A percentile compares a stretch with the other conserved stretches of the same genome.
Evolutionary conservation across 2,113 vertebrate species (phyloP).

Genomic region (Pteropus alecto): DNA sequence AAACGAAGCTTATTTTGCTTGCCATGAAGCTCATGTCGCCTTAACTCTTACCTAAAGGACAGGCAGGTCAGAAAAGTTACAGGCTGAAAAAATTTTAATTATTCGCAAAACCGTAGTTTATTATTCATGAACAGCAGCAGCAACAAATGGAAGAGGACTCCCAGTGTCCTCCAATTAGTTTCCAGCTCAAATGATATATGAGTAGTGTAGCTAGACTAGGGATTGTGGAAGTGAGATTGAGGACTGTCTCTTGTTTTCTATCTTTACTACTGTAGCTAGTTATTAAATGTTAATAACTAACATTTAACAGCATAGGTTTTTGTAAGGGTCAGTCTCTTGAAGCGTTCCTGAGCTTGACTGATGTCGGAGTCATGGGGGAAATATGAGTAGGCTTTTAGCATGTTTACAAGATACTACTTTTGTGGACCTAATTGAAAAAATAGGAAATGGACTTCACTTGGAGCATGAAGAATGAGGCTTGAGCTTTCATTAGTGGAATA

Average conservation of each 20-base stretch:
- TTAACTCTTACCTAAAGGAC: background rate
- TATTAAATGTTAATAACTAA: background rate
- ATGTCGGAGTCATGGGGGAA: background rate
- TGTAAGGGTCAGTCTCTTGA: background rate
- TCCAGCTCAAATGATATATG: background rate
- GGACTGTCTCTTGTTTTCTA: background rate
- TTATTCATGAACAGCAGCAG: background rate
- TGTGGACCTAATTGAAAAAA: background rate
- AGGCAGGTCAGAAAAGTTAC: background rate
- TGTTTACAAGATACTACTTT: background rate
- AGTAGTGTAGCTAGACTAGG: background rate
- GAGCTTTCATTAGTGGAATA: conserved; percentile 11
- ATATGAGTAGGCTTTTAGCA: background rate
- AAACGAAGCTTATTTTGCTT: background rate
- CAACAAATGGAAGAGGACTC: background rate
- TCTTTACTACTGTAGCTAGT: background rate
- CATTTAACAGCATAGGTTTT: background rate
- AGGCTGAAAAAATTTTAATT: background rate
- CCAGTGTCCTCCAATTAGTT: background rate
- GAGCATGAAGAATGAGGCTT: background rate
- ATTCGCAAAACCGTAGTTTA: background rate
- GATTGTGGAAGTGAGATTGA: background rate
- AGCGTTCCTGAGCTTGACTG: background rate
- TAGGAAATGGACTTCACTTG: conserved; percentile 28
- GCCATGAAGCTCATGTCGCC: background rate